Percentiles rank a stretch among this genome's conserved stretches.
Evolutionary conservation across 2,113 vertebrate genomes (phyloP).

Genomic region (Amphilophus citrinellus): DNA sequence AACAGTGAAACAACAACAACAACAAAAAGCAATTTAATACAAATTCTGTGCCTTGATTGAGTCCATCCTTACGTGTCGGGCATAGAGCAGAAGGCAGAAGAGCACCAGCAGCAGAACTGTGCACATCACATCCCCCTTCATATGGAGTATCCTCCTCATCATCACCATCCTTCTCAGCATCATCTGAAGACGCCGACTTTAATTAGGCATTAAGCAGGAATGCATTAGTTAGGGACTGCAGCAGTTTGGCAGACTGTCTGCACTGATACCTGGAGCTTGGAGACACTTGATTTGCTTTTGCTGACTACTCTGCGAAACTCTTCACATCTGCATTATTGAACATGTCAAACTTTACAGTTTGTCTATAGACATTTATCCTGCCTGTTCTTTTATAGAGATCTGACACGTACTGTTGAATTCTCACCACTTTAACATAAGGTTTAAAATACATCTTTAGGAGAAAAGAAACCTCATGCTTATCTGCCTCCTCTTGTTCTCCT

Average conservation of each 20-base stretch:
- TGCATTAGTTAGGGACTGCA: neutral
- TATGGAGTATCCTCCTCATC: slow-evolving; percentile 85
- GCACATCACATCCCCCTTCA: slow-evolving; percentile 88
- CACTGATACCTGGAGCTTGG: neutral
- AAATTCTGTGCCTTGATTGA: neutral
- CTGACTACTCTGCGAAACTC: neutral
- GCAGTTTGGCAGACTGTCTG: neutral
- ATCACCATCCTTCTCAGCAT: slow-evolving; percentile 58
- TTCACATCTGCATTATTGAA: too few relatives aligned
- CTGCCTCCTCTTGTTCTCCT: slow-evolving; percentile 3
- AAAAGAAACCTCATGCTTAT: too few relatives aligned
- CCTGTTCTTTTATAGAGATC: neutral
- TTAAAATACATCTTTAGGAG: neutral
- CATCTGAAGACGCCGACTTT: neutral
- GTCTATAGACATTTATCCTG: too few relatives aligned
- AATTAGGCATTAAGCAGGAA: neutral
- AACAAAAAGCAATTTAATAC: neutral
- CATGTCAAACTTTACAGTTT: too few relatives aligned
- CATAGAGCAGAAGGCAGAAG: slow-evolving; percentile 87
- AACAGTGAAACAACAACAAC: neutral
- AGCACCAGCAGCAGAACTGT: slow-evolving; percentile 85
- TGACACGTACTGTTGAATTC: neutral
- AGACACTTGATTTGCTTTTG: neutral
- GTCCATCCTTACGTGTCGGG: slow-evolving; percentile 75
- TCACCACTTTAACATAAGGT: neutral